These are phyloP conservation scores for Tachina lurida DNA, from an alignment of 2,888 invertebrate species.

Conservation along the genomic window DNA sequence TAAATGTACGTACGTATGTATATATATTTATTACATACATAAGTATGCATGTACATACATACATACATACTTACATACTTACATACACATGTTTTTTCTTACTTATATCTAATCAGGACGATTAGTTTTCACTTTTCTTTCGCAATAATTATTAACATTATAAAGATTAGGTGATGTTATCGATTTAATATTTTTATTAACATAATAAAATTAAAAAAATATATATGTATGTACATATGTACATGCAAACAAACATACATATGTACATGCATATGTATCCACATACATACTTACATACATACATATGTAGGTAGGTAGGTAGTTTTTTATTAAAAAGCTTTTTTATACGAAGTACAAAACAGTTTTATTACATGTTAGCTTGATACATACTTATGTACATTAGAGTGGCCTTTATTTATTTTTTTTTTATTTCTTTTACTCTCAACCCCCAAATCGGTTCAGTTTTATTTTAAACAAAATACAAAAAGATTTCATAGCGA, in stretches of 20 bases:
- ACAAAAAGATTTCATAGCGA: too few species aligned
- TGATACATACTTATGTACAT: too few species aligned
- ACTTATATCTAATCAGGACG: slow-evolving; percentile 11
- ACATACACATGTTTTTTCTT: background rate
- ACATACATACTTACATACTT: background rate
- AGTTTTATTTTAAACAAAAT: too few species aligned
- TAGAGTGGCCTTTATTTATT: too few species aligned
- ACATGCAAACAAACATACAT: background rate
- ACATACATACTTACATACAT: background rate
- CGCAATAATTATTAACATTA: slow-evolving; percentile 6
- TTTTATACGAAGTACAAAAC: background rate
- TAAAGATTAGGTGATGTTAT: slow-evolving; percentile 22
- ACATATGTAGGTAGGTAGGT: background rate
- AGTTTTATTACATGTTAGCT: too few species aligned
- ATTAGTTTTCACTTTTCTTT: slow-evolving; percentile 17
- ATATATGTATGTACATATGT: background rate
- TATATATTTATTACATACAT: too few species aligned
- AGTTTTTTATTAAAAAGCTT: background rate
- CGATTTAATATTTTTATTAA: slow-evolving; percentile 3
- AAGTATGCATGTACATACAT: background rate
- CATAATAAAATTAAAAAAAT: slow-evolving; percentile 6
- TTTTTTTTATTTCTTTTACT: too few species aligned
- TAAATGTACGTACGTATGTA: too few species aligned
- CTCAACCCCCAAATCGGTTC: too few species aligned
- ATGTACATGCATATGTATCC: background rate